Conservation (phyloP, 2,797 vertebrate species). For the Karalla daura region DNA sequence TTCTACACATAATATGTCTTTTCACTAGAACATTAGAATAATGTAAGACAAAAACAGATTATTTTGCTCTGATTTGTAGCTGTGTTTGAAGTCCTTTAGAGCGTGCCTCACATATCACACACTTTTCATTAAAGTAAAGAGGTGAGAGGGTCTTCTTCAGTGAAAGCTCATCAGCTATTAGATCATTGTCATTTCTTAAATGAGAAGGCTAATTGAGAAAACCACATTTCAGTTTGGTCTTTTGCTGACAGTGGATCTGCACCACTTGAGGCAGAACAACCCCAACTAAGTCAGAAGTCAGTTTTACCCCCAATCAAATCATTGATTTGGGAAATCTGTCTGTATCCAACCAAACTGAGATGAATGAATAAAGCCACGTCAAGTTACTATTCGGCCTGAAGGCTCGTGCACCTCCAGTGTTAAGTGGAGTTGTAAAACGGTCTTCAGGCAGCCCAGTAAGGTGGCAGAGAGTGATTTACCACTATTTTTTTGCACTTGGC, state of each 20-base stretch:
- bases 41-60: neutral
- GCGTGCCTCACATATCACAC: neutral
- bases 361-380: conserved; percentile 7
- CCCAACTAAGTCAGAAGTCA: conserved; percentile 25
- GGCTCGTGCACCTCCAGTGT: conserved; percentile 59
- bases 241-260: neutral
- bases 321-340: neutral
- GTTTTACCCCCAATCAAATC: conserved; percentile 15
- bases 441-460: conserved; percentile 73
- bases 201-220: conserved; percentile 50
- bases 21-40: too few species aligned
- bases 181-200: conserved; percentile 31
- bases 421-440: conserved; percentile 79
- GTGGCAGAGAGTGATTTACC: conserved; percentile 84
- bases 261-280: conserved; percentile 5
- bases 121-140: neutral
- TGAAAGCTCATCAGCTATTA: conserved; percentile 25
- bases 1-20: too few species aligned
- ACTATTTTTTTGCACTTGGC: conserved; percentile 82
- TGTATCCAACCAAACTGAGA: neutral
- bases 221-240: conserved; percentile 23
- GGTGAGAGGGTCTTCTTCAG: neutral
- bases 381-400: conserved; percentile 36
- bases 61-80: neutral
- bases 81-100: neutral